A percentile compares a stretch with the other conserved stretches of the same genome.
phyloP scores from a whole-genome alignment of 2,888 invertebrate genomes.

The Plagodis pulveraria region DNA sequence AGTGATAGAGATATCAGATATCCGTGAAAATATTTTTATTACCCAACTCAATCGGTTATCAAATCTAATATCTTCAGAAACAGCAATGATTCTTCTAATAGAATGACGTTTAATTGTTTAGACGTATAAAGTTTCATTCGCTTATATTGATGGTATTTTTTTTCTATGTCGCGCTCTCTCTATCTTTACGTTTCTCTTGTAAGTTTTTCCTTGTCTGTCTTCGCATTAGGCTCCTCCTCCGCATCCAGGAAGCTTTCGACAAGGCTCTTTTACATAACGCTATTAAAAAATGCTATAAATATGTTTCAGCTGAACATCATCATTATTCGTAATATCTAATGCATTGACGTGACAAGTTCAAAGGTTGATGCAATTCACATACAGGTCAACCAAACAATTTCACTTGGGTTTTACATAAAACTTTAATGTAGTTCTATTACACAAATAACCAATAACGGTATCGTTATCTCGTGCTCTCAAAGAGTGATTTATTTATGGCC shows the following conservation, averaged over 20 bases:
- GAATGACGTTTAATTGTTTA: too few species aligned
- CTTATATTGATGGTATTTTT: too few species aligned
- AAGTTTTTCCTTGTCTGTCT: neutral
- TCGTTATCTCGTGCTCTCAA: slow-evolving; percentile 57
- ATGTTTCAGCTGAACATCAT: too few species aligned
- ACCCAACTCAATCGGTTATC: neutral
- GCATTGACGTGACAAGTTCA: too few species aligned
- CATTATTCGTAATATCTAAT: too few species aligned
- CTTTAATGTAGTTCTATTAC: slow-evolving; percentile 25
- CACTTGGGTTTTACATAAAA: slow-evolving; percentile 1
- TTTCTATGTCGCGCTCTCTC: slow-evolving; percentile 1
- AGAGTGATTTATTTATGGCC: slow-evolving; percentile 67
- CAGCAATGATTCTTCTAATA: too few species aligned
- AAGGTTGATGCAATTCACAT: too few species aligned
- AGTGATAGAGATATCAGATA: slow-evolving; percentile 9
- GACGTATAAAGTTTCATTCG: too few species aligned
- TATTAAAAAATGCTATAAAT: too few species aligned
- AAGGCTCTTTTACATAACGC: slow-evolving; percentile 6
- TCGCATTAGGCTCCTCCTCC: slow-evolving; percentile 4
- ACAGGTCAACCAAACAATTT: neutral
- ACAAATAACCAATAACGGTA: slow-evolving; percentile 48
- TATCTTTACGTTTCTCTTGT: neutral
- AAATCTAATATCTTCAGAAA: too few species aligned
- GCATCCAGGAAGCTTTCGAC: slow-evolving; percentile 19
- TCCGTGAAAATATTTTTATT: slow-evolving; percentile 7